Conservation (phyloP, 2,113 vertebrate species). For the Coracopsis vasa region DNA sequence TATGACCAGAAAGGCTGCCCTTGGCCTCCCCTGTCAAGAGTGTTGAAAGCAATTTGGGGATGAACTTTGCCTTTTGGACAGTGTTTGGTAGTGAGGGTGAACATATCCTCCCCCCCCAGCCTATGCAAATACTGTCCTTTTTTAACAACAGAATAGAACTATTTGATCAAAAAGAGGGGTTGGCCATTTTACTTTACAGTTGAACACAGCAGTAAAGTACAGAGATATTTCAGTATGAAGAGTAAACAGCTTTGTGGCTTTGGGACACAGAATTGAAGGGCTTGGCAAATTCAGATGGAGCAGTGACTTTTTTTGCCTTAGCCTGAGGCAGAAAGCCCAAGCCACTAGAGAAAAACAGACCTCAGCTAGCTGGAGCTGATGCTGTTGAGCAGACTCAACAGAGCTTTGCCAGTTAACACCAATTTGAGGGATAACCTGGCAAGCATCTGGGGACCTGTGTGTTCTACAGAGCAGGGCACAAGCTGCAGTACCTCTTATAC, state of each 20-base stretch:
- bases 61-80: slow-evolving; percentile 40
- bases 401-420: background rate
- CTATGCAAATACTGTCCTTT: background rate
- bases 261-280: background rate
- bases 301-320: background rate
- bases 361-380: background rate
- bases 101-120: background rate
- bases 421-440: background rate
- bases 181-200: background rate
- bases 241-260: slow-evolving; percentile 14
- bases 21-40: background rate
- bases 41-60: slow-evolving; percentile 21
- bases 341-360: background rate
- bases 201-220: background rate
- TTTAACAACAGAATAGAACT: background rate
- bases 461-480: background rate
- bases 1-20: background rate
- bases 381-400: background rate
- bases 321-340: background rate
- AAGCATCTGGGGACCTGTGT: background rate
- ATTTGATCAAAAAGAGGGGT: background rate
- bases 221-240: background rate
- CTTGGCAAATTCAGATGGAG: background rate
- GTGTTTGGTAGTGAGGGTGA: background rate
- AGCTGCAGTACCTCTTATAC: background rate